phyloP scores from a whole-genome alignment of 2,113 vertebrate genomes.

The Athene cunicularia region DNA sequence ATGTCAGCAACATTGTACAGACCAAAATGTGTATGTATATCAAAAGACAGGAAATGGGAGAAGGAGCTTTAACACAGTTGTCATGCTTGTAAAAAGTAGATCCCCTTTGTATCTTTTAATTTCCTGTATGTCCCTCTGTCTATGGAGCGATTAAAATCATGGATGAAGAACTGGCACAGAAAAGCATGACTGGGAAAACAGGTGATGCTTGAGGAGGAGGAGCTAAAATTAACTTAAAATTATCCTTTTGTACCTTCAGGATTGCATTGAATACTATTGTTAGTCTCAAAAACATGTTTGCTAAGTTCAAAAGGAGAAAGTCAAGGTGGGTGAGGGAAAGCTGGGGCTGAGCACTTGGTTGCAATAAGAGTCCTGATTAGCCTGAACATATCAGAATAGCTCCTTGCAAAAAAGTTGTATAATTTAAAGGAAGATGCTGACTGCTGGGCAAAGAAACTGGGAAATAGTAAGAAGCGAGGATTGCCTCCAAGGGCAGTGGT shows the following conservation, averaged over 20 bases:
- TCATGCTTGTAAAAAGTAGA: neutral
- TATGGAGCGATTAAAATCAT: neutral
- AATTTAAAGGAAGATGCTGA: neutral
- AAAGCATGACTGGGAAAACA: neutral
- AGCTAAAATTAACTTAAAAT: neutral
- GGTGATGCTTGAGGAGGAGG: neutral
- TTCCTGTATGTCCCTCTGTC: neutral
- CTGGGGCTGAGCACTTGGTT: neutral
- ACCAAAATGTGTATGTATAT: neutral
- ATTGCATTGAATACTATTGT: fast-evolving
- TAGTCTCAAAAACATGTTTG: neutral
- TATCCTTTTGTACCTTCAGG: neutral
- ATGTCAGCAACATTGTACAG: neutral
- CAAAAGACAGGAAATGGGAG: neutral
- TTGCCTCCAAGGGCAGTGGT: neutral
- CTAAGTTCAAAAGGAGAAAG: neutral
- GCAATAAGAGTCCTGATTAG: neutral
- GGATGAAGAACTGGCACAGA: neutral
- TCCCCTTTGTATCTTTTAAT: neutral
- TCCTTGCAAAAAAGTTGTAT: neutral
- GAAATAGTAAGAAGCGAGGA: neutral
- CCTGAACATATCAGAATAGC: neutral
- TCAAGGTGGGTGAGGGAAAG: neutral
- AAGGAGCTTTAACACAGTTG: neutral
- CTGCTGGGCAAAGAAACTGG: neutral